These are phyloP conservation scores for Muraenolepis orangiensis DNA, from an alignment of 2,797 vertebrate genomes.

Conservation along the genomic window DNA sequence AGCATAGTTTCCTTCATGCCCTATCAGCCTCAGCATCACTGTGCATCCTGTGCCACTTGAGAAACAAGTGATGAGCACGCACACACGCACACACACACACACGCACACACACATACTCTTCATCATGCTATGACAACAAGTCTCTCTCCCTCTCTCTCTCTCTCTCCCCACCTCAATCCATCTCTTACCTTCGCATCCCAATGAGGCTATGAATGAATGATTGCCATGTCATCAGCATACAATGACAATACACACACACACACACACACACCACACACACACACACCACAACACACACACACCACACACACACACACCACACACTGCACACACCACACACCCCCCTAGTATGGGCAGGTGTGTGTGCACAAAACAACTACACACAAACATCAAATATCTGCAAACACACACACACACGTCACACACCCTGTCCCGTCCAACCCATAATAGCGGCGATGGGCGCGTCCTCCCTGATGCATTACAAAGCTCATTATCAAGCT, in stretches of 20 bases:
- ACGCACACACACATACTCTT: not conserved
- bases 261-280: conserved; percentile 19
- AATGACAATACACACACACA: conserved; percentile 19
- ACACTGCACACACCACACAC: conserved; percentile 9
- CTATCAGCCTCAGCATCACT: conserved; percentile 51
- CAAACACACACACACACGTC: conserved; percentile 14
- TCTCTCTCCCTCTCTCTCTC: conserved; percentile 27
- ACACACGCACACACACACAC: not conserved
- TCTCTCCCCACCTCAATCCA: not conserved
- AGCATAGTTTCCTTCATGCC: conserved; percentile 13
- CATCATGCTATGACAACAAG: not conserved
- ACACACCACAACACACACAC: conserved; percentile 18
- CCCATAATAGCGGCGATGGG: conserved; percentile 44
- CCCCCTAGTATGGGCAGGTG: not conserved
- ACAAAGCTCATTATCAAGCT: conserved; percentile 82
- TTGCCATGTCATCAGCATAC: conserved; percentile 64
- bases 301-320: conserved; percentile 11
- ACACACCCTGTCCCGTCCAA: conserved; percentile 30
- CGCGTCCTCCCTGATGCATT: conserved; percentile 69
- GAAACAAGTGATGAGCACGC: not conserved
- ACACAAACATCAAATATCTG: conserved; percentile 8
- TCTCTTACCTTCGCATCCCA: conserved; percentile 54
- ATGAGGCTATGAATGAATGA: conserved; percentile 75
- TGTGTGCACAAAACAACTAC: conserved; percentile 12
- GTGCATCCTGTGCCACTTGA: not conserved